phyloP scores from a whole-genome alignment of 2,113 vertebrate species.

The Pelvicachromis taeniatus region DNA sequence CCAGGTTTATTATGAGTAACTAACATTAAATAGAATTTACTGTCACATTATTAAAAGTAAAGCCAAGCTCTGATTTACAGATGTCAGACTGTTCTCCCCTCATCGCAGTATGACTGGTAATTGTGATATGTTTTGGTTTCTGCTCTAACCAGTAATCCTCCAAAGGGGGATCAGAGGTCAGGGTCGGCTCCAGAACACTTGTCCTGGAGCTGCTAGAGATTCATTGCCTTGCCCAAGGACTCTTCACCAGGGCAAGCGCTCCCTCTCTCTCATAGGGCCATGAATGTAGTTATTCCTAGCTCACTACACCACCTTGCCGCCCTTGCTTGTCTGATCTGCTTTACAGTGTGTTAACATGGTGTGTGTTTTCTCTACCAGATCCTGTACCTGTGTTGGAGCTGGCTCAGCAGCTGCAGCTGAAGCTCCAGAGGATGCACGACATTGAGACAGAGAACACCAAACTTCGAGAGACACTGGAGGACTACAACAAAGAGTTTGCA shows the following conservation, averaged over 20 bases:
- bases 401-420: constrained; percentile 95
- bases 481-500: constrained; percentile 98
- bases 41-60: neutral
- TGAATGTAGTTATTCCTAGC: constrained; percentile 58
- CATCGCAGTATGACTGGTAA: neutral
- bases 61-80: neutral
- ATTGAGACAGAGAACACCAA: constrained; percentile 99
- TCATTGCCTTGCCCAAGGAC: constrained; percentile 69
- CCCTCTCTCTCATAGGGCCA: constrained; percentile 40
- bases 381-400: constrained; percentile 92
- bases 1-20: neutral
- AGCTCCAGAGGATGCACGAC: constrained; percentile 96
- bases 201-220: constrained; percentile 47
- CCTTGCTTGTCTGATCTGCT: constrained; percentile 56
- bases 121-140: constrained; percentile 15
- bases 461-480: constrained; percentile 95
- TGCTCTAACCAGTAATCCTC: constrained; percentile 2
- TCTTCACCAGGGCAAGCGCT: constrained; percentile 31
- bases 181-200: constrained; percentile 31
- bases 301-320: constrained; percentile 15
- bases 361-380: constrained; percentile 76
- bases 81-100: neutral
- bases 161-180: constrained; percentile 40
- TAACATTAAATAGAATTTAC: neutral
- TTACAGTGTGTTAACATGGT: constrained; percentile 42